These are phyloP conservation scores for Thecocarcelia acutangulata DNA, from an alignment of 2,888 invertebrate genomes.

Conservation along the genomic window DNA sequence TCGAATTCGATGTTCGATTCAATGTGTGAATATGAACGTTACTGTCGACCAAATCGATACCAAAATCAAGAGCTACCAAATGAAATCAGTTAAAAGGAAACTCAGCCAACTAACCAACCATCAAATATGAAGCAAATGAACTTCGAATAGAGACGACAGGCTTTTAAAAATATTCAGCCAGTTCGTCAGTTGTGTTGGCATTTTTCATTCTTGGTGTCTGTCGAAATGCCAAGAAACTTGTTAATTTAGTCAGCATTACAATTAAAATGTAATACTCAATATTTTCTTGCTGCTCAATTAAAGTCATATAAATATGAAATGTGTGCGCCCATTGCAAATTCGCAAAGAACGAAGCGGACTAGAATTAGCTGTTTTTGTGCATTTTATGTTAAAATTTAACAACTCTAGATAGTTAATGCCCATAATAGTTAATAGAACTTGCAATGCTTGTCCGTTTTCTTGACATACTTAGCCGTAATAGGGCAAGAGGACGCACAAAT, in stretches of 20 bases:
- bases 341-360: no score
- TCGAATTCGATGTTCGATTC: constrained; percentile 9
- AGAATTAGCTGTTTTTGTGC: no score
- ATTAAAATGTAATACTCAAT: constrained; percentile 25
- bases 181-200: constrained; percentile 10
- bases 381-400: no score
- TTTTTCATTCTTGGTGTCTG: constrained; percentile 13
- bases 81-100: constrained; percentile 20
- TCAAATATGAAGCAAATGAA: constrained; percentile 55
- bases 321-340: no score
- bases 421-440: no score
- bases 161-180: constrained; percentile 16
- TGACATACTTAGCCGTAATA: no score
- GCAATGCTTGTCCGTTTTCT: no score
- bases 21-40: constrained; percentile 37
- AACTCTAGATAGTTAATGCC: no score
- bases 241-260: constrained; percentile 36
- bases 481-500: no score
- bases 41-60: constrained; percentile 56
- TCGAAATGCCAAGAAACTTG: constrained; percentile 5
- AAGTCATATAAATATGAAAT: not conserved
- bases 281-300: constrained; percentile 11
- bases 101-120: constrained; percentile 41
- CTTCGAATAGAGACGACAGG: constrained; percentile 3
- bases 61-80: constrained; percentile 24